Base-by-base conservation (phyloP, 1,140 invertebrate species). In the Protaetia brevitarsis region DNA sequence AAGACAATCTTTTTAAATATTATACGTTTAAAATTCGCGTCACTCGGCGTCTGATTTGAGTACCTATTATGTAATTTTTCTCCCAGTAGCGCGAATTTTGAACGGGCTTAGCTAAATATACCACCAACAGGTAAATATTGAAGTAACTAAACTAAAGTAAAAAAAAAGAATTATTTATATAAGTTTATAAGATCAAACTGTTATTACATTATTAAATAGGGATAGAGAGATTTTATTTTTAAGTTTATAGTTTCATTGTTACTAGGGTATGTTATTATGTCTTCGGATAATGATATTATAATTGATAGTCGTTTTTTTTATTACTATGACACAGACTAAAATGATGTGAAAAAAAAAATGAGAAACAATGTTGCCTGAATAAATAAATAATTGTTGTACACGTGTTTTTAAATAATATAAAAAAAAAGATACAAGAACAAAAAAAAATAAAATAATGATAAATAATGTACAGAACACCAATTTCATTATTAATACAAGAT, bases 381-480 rank as follows among this genome's bases (percentile, higher is more conserved):
- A 59, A 59, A 31, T 28, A 59, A 59, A 29, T 59, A 59, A 59
- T 51, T 51, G 41, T 51, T 51, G 41, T 51, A 51, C 41, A 51
- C 19, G 41, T 51, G 41, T 51, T 51, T 51, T 51, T 51, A 51
- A 51, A 51, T 51, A 59, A 59, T 29, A n/a, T n/a, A 59, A 29
- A 59, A 28, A 29, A 59, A 29, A 27, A 13, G 57, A 31, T 59
- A 59, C 29, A 58, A 58, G 23, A 29, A 58, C 27, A 59, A 29
- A 31, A 30, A 56, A 56, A 59, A 59, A 28, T 28, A 29, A 6
- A 16, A 59, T 51, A 19, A 51, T 51, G 19, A 51, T 51, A 16
- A 59, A 59, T 59, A 59, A 59, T 59, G 57, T 59, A 59, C 57
- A 59, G 57, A 59, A 59, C 57, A 59, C 57, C 57, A 59, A 59